These are phyloP conservation scores for Pasiphila rectangulata DNA, from an alignment of 2,888 invertebrate genomes.

Conservation along the genomic window DNA sequence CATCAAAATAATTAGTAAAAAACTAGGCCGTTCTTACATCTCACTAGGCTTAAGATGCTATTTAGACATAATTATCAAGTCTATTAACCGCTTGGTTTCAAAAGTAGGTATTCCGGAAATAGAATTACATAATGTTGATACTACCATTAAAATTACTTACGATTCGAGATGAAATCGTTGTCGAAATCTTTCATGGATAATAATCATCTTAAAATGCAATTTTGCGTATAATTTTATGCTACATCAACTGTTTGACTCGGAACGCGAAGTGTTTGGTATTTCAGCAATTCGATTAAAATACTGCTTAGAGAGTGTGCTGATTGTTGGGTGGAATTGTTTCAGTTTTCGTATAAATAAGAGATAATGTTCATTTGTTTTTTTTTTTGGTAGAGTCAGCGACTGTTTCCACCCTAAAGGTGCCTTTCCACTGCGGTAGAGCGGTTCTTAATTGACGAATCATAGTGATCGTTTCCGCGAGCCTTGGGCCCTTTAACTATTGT, in stretches of 20 bases:
- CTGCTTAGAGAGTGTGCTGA: conserved; percentile 6
- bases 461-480: too few species aligned
- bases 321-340: not conserved
- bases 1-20: too few species aligned
- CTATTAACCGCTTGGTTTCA: conserved; percentile 17
- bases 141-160: conserved; percentile 29
- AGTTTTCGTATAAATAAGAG: too few species aligned
- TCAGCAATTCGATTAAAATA: conserved; percentile 9
- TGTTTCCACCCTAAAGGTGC: too few species aligned
- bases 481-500: too few species aligned
- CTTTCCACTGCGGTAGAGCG: too few species aligned
- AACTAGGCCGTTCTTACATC: too few species aligned
- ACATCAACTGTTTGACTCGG: conserved; percentile 15
- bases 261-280: conserved; percentile 10
- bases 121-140: conserved; percentile 26
- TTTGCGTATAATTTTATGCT: conserved; percentile 22
- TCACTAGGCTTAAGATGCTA: not conserved
- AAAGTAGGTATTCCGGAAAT: conserved; percentile 23
- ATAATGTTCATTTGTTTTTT: too few species aligned
- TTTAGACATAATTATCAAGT: conserved; percentile 1
- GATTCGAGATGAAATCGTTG: conserved; percentile 26
- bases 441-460: too few species aligned
- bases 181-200: conserved; percentile 28
- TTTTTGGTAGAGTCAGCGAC: too few species aligned
- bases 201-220: conserved; percentile 23